Conservation (phyloP, 1,140 invertebrate species). For the Copidosoma floridanum region DNA sequence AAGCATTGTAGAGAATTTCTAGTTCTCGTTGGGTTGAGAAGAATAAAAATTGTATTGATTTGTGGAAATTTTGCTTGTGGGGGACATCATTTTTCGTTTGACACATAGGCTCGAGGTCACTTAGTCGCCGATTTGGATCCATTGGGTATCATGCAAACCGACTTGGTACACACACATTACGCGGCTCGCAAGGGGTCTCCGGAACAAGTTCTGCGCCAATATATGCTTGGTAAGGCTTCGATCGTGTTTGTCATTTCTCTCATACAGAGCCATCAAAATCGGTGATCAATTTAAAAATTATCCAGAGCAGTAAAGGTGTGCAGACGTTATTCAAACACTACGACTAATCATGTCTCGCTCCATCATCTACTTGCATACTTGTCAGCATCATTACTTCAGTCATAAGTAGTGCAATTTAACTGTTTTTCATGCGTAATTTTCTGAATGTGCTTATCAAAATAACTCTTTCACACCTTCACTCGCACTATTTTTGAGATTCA, state of each 20-base stretch:
- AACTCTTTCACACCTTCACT: conserved; percentile 23
- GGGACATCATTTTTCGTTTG: conserved; percentile 47
- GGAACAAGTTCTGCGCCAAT: conserved; percentile 66
- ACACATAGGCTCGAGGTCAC: conserved; percentile 86
- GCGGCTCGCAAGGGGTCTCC: conserved; percentile 62
- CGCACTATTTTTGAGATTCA: conserved; percentile 6
- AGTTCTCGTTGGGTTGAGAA: too few relatives aligned
- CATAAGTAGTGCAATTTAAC: too few relatives aligned
- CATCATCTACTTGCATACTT: too few relatives aligned
- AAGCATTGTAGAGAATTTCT: too few relatives aligned
- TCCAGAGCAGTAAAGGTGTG: conserved; percentile 21
- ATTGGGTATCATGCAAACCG: conserved; percentile 75
- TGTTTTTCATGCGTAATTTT: too few relatives aligned
- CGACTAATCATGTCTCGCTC: too few relatives aligned
- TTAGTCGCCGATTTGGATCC: conserved; percentile 94
- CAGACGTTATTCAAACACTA: too few relatives aligned
- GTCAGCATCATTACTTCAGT: not conserved
- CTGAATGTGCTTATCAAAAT: too few relatives aligned
- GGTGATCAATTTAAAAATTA: conserved; percentile 6
- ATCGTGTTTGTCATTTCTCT: conserved; percentile 40
- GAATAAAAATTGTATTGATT: conserved; percentile 34
- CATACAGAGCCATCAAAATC: too few relatives aligned
- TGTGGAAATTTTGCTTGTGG: conserved; percentile 35
- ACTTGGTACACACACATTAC: conserved; percentile 61
- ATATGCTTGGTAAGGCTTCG: conserved; percentile 64